phyloP scores from a whole-genome alignment of 2,113 vertebrate species.

The Heliornis fulica region DNA sequence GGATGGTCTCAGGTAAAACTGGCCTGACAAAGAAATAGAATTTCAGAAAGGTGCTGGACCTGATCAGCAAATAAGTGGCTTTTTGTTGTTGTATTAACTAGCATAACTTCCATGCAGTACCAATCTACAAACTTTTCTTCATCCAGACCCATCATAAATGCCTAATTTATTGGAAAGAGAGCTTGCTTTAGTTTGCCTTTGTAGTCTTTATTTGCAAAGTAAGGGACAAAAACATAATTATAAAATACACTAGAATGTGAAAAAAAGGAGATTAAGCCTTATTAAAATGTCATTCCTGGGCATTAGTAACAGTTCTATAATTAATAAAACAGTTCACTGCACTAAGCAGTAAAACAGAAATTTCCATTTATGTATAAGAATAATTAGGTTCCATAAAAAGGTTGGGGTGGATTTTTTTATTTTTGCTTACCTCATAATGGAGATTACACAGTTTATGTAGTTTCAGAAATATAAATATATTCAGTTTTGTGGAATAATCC shows the following conservation, averaged over 20 bases:
- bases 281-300: conserved; percentile 64
- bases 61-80: background rate
- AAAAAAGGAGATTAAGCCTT: conserved; percentile 56
- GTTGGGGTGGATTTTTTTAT: background rate
- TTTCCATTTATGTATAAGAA: conserved; percentile 61
- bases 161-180: background rate
- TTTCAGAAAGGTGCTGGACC: background rate
- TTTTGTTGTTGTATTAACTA: background rate
- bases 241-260: background rate
- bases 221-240: no score
- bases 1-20: background rate
- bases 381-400: conserved; percentile 58
- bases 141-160: background rate
- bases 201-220: no score
- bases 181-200: background rate
- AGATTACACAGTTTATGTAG: conserved; percentile 36
- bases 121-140: background rate
- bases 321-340: conserved; percentile 69
- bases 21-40: background rate
- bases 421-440: background rate
- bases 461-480: conserved; percentile 17
- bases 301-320: conserved; percentile 61
- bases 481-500: conserved; percentile 32
- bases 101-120: background rate
- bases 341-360: conserved; percentile 58